These are phyloP conservation scores for Austrolebias charrua DNA, from an alignment of 2,797 vertebrate species.

Conservation along the genomic window DNA sequence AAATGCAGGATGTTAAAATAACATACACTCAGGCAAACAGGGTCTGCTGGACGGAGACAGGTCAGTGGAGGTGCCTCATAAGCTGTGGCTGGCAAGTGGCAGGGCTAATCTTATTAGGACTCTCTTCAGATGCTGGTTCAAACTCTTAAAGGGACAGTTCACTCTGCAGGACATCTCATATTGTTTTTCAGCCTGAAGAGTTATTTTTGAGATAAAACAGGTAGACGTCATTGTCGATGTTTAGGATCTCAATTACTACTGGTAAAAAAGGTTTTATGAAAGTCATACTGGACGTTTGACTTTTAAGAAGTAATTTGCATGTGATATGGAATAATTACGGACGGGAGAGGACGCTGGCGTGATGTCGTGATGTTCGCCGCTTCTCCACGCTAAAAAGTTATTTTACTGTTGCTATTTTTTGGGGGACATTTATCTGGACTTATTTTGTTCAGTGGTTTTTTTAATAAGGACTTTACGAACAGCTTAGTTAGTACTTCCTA, in stretches of 20 bases:
- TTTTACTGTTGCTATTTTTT: too few relatives aligned
- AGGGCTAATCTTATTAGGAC: constrained; percentile 76
- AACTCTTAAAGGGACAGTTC: constrained; percentile 63
- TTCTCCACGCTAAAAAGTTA: too few relatives aligned
- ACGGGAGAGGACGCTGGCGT: too few relatives aligned
- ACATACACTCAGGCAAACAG: constrained; percentile 23
- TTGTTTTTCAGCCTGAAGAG: background rate
- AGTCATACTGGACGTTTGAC: background rate
- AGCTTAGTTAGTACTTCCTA: too few relatives aligned
- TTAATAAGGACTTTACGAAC: too few relatives aligned
- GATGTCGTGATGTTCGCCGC: too few relatives aligned
- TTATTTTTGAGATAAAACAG: constrained; percentile 1
- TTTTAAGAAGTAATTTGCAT: background rate
- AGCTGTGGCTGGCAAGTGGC: constrained; percentile 70
- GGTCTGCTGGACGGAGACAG: constrained; percentile 50
- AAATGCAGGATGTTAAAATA: constrained; percentile 7
- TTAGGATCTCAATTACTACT: too few relatives aligned
- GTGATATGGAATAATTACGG: constrained; percentile 5
- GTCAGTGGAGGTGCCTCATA: constrained; percentile 67
- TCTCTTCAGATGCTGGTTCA: constrained; percentile 58
- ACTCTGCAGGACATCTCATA: constrained; percentile 15
- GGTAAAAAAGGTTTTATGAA: background rate
- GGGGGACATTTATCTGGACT: too few relatives aligned
- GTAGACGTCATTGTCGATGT: too few relatives aligned
- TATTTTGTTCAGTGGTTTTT: too few relatives aligned